Evolutionary conservation across 2,113 vertebrate genomes (phyloP), one percentile per base, ranked within the genome.

Genomic region (Micronisus gabar): DNA sequence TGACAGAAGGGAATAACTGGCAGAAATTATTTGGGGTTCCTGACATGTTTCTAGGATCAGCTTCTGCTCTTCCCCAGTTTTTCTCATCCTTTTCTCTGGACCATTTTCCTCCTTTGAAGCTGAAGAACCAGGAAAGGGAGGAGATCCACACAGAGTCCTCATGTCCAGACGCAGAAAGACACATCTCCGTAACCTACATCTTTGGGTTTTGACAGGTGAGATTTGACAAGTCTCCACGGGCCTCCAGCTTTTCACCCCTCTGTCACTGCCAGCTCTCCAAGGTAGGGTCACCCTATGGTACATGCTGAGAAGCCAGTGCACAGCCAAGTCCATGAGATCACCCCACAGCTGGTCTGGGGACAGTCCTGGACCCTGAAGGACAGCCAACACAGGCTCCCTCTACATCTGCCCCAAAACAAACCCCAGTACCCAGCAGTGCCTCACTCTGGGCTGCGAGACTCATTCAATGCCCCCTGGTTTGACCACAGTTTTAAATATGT

Each of bases 151-250:
- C 43, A 78, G 53, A 50, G 18, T 23, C 23, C 38, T 45, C 1
- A 0, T 26, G n/a, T 27, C 55, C 25, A 63, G 41, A 55, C 0
- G 0, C 30, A 48, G n/a, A 71, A 65, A 17, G 20, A 70, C 4
- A 3, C 7, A 1, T 25, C 41, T 71, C 26, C 36, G 9, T 43
- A 50, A 56, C 14, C 40, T 10, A 32, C 21, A 36, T 18, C 17
- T 55, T 56, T 71, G 65, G 21, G 12, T 13, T 72, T 43, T 50
- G 40, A 67, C 25, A 73, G 27, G 38, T n/a, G 40, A 80, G 23
- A 63, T 63, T 8, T 48, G 34, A 52, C 30, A 74, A 26, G 26
- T 53, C 43, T 65, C 67, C 53, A 55, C 5, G 40, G 13, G 19
- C 15, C 48, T 66, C 43, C 17, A 74, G 47, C 50, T 47, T 40